Evolutionary conservation across 2,113 vertebrate genomes (phyloP).

Genomic region (Climacteris rufus): DNA sequence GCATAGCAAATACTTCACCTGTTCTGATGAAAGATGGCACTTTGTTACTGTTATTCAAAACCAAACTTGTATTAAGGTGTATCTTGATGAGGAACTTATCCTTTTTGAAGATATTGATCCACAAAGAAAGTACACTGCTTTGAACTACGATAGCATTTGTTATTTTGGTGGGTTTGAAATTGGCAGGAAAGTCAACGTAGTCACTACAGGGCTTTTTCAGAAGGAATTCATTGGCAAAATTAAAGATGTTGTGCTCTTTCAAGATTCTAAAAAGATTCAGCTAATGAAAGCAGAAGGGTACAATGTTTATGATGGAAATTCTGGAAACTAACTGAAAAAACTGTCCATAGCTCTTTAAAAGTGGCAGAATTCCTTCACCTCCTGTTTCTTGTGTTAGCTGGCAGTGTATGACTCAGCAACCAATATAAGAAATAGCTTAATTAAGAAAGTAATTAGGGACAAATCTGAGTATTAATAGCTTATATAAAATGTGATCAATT

Average conservation of each 20-base stretch:
- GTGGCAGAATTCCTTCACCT: not conserved
- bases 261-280: slow-evolving; percentile 73
- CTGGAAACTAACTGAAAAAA: slow-evolving; percentile 31
- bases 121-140: slow-evolving; percentile 77
- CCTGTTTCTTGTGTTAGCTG: not conserved
- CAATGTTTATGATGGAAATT: slow-evolving; percentile 76
- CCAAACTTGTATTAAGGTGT: slow-evolving; percentile 76
- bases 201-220: slow-evolving; percentile 80
- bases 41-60: slow-evolving; percentile 73
- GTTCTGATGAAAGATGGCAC: slow-evolving; percentile 74
- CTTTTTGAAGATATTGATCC: slow-evolving; percentile 80
- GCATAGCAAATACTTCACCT: slow-evolving; percentile 52
- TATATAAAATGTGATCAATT: not conserved
- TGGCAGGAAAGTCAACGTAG: slow-evolving; percentile 59
- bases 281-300: slow-evolving; percentile 81
- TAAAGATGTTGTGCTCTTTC: slow-evolving; percentile 79
- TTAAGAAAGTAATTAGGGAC: not conserved
- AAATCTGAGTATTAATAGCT: not conserved
- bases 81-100: slow-evolving; percentile 70
- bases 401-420: not conserved
- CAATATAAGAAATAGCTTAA: not conserved
- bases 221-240: slow-evolving; percentile 79
- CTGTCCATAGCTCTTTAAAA: not conserved
- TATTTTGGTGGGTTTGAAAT: slow-evolving; percentile 88
- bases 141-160: slow-evolving; percentile 78